Conservation (phyloP, 2,888 invertebrate species). For the Temnothorax ravouxi region DNA sequence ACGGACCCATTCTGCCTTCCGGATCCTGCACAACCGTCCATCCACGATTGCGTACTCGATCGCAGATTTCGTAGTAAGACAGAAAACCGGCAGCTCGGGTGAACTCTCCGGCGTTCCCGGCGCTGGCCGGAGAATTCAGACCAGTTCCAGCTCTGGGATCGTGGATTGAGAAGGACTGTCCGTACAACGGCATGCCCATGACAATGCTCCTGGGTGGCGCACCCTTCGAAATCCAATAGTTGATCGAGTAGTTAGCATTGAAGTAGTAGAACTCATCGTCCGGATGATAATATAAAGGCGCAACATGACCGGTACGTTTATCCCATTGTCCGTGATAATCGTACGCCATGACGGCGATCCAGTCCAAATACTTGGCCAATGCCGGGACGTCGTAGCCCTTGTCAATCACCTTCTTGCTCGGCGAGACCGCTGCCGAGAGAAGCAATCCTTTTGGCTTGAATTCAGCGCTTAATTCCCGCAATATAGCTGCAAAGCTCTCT, state of each 20-base stretch:
- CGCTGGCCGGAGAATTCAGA: conserved; percentile 92
- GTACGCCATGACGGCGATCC: conserved; percentile 97
- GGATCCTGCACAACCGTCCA: conserved; percentile 94
- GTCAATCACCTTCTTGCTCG: conserved; percentile 95
- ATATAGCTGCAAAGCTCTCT: conserved; percentile 91
- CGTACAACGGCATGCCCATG: conserved; percentile 96
- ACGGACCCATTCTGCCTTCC: conserved; percentile 94
- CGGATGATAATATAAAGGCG: conserved; percentile 93
- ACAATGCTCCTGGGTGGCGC: conserved; percentile 93
- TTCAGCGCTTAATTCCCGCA: conserved; percentile 90
- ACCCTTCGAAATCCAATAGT: conserved; percentile 96
- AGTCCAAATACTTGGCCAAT: conserved; percentile 92
- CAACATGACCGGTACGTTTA: conserved; percentile 95
- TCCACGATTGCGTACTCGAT: conserved; percentile 91
- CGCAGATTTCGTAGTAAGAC: conserved; percentile 96
- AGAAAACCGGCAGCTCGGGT: conserved; percentile 95
- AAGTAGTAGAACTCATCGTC: conserved; percentile 94
- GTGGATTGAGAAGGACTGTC: conserved; percentile 92
- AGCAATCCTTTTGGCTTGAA: conserved; percentile 90
- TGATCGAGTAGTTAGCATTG: conserved; percentile 95
- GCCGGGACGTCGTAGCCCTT: conserved; percentile 93
- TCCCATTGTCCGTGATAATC: conserved; percentile 98
- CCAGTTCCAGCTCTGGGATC: conserved; percentile 86
- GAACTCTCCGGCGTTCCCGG: conserved; percentile 94
- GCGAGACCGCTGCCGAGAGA: conserved; percentile 94